These are phyloP conservation scores for Aythya baeri DNA, from an alignment of 2,113 vertebrate genomes.

Conservation along the genomic window DNA sequence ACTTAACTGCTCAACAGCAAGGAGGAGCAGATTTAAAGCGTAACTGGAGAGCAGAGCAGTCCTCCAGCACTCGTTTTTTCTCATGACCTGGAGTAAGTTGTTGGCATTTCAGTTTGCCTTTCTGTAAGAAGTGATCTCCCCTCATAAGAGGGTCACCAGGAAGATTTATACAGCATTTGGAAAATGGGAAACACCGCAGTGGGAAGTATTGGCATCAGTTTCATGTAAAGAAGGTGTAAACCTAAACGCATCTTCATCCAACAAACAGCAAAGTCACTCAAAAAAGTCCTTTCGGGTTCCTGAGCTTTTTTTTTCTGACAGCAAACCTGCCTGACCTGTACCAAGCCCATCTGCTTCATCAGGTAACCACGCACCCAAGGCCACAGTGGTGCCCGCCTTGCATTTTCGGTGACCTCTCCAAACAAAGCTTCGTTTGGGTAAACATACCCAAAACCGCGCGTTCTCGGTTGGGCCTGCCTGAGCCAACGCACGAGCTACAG, in stretches of 20 bases:
- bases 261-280: neutral
- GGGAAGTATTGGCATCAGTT: accelerated
- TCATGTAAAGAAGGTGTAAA: neutral
- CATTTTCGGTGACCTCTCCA: accelerated
- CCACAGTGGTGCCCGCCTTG: neutral
- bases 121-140: neutral
- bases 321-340: slow-evolving; percentile 16
- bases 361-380: neutral
- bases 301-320: neutral
- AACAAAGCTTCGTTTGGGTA: neutral
- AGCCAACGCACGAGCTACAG: neutral
- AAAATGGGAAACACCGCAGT: accelerated
- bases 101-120: too few relatives aligned
- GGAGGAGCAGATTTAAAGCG: neutral
- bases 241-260: neutral
- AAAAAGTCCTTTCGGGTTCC: neutral
- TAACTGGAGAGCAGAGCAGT: neutral
- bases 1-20: neutral
- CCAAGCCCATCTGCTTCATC: neutral
- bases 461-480: accelerated
- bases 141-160: neutral
- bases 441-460: accelerated
- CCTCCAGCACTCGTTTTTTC: neutral
- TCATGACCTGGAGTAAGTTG: too few relatives aligned
- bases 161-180: accelerated